These are phyloP conservation scores for Prunella fulvescens DNA, from an alignment of 2,113 vertebrate species.

Conservation along the genomic window DNA sequence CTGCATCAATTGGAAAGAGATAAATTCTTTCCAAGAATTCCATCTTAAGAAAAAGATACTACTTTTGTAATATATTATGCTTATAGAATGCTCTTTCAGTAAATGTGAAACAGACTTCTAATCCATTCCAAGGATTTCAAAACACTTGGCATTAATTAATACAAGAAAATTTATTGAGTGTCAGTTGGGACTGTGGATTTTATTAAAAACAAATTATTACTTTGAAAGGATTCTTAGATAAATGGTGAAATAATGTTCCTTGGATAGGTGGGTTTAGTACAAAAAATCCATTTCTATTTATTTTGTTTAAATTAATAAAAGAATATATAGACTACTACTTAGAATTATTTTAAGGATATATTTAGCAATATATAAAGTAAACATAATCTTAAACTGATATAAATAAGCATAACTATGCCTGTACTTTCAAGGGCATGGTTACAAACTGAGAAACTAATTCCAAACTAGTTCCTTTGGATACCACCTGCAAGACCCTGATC, in stretches of 20 bases:
- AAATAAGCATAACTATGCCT: not conserved
- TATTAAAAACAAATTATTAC: not conserved
- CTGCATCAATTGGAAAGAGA: not conserved
- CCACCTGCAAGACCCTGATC: not conserved
- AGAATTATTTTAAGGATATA: not conserved
- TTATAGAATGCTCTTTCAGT: not conserved
- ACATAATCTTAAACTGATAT: not conserved
- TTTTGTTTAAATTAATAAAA: not conserved
- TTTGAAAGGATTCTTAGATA: not conserved
- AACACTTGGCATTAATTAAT: not conserved
- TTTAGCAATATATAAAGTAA: not conserved
- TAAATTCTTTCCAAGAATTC: not conserved
- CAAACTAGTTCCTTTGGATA: not conserved
- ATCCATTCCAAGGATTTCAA: not conserved
- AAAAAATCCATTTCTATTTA: not conserved
- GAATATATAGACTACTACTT: not conserved
- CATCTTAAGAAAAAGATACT: not conserved
- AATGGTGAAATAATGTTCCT: not conserved
- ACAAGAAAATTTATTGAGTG: not conserved
- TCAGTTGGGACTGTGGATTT: not conserved
- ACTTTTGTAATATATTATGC: not conserved
- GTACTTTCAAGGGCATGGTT: not conserved
- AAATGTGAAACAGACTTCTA: not conserved
- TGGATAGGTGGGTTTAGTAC: not conserved
- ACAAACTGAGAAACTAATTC: not conserved